Evolutionary conservation across 2,113 vertebrate species (phyloP).

Genomic region (Xenopus tropicalis): DNA sequence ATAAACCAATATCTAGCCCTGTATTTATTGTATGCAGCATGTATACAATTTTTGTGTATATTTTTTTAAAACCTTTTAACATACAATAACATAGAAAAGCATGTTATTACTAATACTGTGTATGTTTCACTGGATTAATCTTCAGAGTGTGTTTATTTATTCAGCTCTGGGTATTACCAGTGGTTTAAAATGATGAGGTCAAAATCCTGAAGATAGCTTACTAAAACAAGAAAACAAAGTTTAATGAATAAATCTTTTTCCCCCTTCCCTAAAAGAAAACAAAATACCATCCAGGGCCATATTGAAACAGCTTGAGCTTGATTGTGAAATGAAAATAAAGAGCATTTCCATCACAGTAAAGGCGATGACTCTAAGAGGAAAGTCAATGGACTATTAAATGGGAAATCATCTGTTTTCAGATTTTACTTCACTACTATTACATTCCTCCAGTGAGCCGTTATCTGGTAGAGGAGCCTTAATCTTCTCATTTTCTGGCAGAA

Average conservation of each 20-base stretch:
- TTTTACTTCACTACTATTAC: conserved; percentile 73
- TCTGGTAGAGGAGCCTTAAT: conserved; percentile 59
- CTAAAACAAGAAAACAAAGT: conserved; percentile 23
- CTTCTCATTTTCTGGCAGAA: conserved; percentile 57
- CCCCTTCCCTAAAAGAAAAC: conserved; percentile 33
- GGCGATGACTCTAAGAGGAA: conserved; percentile 59
- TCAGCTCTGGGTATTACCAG: background rate
- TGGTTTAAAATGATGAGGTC: conserved; percentile 13
- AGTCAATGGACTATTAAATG: conserved; percentile 88
- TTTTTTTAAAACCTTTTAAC: too few species aligned
- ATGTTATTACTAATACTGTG: too few species aligned
- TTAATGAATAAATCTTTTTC: conserved; percentile 38
- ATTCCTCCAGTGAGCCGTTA: conserved; percentile 59
- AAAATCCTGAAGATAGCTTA: conserved; percentile 34
- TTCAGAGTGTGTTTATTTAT: conserved; percentile 1
- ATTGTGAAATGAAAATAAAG: conserved; percentile 62
- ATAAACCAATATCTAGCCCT: too few species aligned
- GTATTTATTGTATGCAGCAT: too few species aligned
- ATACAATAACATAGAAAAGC: too few species aligned
- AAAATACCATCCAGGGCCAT: conserved; percentile 43
- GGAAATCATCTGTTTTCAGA: conserved; percentile 82
- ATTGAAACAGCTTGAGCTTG: conserved; percentile 60
- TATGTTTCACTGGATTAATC: too few species aligned
- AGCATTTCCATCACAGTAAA: conserved; percentile 44
- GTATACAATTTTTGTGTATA: too few species aligned